Percentiles rank a stretch among this genome's conserved stretches.
These are phyloP conservation scores for Trachelus troglodyta DNA, from an alignment of 2,888 invertebrate species.

Conservation along the genomic window DNA sequence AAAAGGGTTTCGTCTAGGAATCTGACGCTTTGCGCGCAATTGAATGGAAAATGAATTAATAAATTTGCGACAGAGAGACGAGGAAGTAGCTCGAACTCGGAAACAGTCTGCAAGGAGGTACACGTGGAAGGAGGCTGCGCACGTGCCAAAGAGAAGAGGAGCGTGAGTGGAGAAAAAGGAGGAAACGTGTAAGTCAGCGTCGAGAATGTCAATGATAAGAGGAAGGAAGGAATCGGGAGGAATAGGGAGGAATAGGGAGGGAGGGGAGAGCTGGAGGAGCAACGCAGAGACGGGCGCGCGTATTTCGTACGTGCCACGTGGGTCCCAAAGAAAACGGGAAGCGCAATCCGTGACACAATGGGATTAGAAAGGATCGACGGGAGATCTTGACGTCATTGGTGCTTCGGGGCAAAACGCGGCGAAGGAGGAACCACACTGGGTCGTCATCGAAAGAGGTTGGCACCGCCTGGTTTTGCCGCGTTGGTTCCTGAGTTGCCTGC, in stretches of 20 bases:
- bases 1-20: too few species aligned
- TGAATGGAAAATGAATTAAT: too few species aligned
- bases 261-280: neutral
- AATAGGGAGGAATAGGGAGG: neutral
- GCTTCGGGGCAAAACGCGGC: constrained; percentile 22
- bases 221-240: neutral
- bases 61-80: too few species aligned
- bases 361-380: constrained; percentile 19
- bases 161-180: neutral
- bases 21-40: too few species aligned
- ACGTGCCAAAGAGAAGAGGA: too few species aligned
- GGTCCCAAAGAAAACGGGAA: neutral
- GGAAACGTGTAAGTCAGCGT: neutral
- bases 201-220: neutral
- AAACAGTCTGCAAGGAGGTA: too few species aligned
- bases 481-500: too few species aligned
- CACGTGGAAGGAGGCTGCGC: too few species aligned
- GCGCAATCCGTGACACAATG: constrained; percentile 15
- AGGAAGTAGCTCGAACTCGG: too few species aligned
- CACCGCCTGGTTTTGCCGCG: too few species aligned
- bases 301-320: constrained; percentile 5
- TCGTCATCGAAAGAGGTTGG: neutral
- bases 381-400: constrained; percentile 31
- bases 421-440: too few species aligned
- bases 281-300: too few species aligned